Evolutionary conservation across 2,113 vertebrate genomes (phyloP), one percentile per base, ranked within the genome.

Genomic region (Echinops telfairi): DNA sequence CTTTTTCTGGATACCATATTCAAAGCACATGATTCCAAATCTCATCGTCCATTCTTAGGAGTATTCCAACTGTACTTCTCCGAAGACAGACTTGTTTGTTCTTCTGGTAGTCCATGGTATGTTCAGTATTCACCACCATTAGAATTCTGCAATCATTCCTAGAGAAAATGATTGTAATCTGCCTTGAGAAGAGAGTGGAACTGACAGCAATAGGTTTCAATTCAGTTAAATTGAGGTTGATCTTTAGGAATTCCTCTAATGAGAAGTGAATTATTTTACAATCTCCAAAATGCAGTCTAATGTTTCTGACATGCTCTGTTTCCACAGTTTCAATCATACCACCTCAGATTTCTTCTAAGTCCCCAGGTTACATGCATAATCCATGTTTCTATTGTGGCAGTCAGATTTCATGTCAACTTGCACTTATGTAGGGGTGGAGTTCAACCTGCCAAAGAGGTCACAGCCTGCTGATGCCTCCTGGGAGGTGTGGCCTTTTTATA

Each of bases 321-420:
- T 31, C 29, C 68, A 82, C 20, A 57, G 16, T 0, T 57, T 91
- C 27, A 53, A 38, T n/a, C 29, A 87, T 71, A 3, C 17, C 62
- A 70, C 19, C 47, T 81, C 85, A 89, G 75, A 80, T 75, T 43
- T 77, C 58, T 83, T 70, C 62, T 68, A 85, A 16, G 60, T 81
- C 76, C 43, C 16, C 22, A 86, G 11, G 6, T 9, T 53, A 58
- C 7, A 53, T 0, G 12, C 9, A 68, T 14, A 73, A 71, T 71
- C 40, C 31, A 22, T 29, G 43, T 38, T 78, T 82, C 76, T 20
- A 89, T 27, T 19, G 64, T 1, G 47, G 47, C 47, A 53, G 47
- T 53, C 12, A 53, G 47, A 53, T 14, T 53, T 53, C 10, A 53
- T 53, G 47, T 53, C 47, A 53, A 53, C 47, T 53, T 53, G 47